A percentile compares a stretch with the other conserved stretches of the same genome.
These are phyloP conservation scores for Euphydryas editha DNA, from an alignment of 2,888 invertebrate species.

Conservation along the genomic window DNA sequence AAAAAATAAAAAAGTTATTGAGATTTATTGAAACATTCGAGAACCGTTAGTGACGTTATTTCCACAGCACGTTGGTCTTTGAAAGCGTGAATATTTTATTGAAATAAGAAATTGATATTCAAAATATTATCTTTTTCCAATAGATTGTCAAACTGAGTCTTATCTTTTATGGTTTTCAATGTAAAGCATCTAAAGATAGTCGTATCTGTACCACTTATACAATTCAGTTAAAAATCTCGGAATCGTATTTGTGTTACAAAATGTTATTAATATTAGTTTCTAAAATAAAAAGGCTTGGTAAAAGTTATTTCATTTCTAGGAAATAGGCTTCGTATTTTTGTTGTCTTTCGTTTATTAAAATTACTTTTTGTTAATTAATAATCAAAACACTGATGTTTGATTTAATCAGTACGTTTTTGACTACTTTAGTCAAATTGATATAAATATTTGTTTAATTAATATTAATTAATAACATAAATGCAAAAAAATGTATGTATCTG, in stretches of 20 bases:
- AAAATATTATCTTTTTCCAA: background rate
- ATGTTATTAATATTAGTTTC: background rate
- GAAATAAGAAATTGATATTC: slow-evolving; percentile 7
- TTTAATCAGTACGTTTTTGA: too few species aligned
- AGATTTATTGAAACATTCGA: background rate
- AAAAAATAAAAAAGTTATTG: background rate
- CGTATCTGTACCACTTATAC: background rate
- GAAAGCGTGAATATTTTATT: background rate
- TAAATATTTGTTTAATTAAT: too few species aligned
- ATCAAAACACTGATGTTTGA: too few species aligned
- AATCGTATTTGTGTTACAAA: background rate
- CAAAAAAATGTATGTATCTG: too few species aligned
- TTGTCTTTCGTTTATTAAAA: background rate
- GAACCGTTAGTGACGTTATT: background rate
- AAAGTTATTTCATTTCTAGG: background rate
- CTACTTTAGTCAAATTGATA: too few species aligned
- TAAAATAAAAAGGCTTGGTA: background rate
- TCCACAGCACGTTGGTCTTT: background rate
- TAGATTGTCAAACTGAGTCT: slow-evolving; percentile 12
- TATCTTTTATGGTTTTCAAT: slow-evolving; percentile 3
- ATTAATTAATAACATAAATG: too few species aligned
- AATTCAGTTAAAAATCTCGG: background rate
- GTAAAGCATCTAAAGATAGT: background rate
- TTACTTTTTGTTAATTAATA: too few species aligned
- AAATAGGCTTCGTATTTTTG: background rate